phyloP scores from a whole-genome alignment of 2,888 invertebrate species.

The Blastobasis adustella region DNA sequence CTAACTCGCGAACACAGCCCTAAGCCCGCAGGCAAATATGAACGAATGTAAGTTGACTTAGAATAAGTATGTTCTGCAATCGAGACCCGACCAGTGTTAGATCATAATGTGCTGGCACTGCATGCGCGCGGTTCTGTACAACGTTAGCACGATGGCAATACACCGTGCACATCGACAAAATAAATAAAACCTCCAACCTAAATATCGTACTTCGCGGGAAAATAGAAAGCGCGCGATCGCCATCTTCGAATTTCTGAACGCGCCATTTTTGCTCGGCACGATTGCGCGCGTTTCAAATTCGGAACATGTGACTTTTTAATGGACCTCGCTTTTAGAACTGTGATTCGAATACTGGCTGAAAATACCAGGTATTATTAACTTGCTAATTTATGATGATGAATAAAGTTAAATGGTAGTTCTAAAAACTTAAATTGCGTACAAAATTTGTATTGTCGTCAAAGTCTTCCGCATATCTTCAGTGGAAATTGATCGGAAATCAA shows the following conservation, averaged over 20 bases:
- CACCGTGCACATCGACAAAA: too few relatives aligned
- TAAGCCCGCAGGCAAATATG: constrained; percentile 73
- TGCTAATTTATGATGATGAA: too few relatives aligned
- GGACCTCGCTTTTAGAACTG: constrained; percentile 1
- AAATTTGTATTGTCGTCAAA: too few relatives aligned
- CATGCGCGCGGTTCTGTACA: constrained; percentile 67
- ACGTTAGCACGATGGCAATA: constrained; percentile 14
- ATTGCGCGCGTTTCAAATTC: constrained; percentile 3
- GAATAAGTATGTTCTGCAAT: constrained; percentile 75
- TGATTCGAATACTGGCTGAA: not conserved
- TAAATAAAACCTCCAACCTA: constrained; percentile 2
- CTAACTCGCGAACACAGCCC: constrained; percentile 56
- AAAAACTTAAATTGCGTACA: too few relatives aligned
- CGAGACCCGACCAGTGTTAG: constrained; percentile 72
- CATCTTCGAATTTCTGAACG: constrained; percentile 11
- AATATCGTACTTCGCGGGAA: constrained; percentile 9
- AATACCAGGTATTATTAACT: too few relatives aligned
- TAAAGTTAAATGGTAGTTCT: too few relatives aligned
- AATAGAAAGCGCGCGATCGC: constrained; percentile 12
- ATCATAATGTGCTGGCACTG: constrained; percentile 74
- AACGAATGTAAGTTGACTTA: constrained; percentile 76
- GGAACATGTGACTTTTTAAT: constrained; percentile 15
- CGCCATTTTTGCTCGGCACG: too few relatives aligned
- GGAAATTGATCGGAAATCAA: too few relatives aligned
- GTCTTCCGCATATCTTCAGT: too few relatives aligned